Percentiles rank a stretch among this genome's conserved stretches.
These are phyloP conservation scores for Nomada ruficornis DNA, from an alignment of 2,888 invertebrate genomes.

Conservation along the genomic window DNA sequence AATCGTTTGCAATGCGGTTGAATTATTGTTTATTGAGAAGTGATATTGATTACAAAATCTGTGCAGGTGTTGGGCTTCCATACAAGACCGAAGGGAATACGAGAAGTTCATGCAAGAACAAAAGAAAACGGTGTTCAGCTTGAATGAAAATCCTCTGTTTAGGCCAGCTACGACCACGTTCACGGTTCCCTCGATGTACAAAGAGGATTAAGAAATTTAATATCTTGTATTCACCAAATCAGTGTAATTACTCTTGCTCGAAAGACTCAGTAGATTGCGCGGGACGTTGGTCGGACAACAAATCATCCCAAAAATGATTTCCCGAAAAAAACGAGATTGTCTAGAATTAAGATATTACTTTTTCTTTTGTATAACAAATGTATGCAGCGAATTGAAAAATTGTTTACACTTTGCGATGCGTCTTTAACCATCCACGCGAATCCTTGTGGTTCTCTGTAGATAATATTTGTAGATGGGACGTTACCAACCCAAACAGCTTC, in stretches of 20 bases:
- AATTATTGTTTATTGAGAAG: not conserved
- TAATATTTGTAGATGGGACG: conserved; percentile 84
- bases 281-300: conserved; percentile 14
- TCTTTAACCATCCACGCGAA: conserved; percentile 85
- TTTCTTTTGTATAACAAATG: not conserved
- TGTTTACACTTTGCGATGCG: conserved; percentile 74
- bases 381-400: not conserved
- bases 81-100: conserved; percentile 72
- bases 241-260: not conserved
- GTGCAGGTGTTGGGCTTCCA: conserved; percentile 67
- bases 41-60: conserved; percentile 4
- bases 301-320: conserved; percentile 73
- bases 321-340: conserved; percentile 60
- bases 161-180: conserved; percentile 87
- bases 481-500: conserved; percentile 85
- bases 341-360: conserved; percentile 31
- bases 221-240: not conserved
- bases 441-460: conserved; percentile 85
- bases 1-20: not conserved
- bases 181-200: conserved; percentile 84
- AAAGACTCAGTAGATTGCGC: not conserved
- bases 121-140: conserved; percentile 69
- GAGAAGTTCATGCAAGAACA: conserved; percentile 72
- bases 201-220: conserved; percentile 67
- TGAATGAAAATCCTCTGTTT: conserved; percentile 87